Base-by-base conservation (phyloP, 2,888 invertebrate species). In the Caenorhabditis doughertyi region DNA sequence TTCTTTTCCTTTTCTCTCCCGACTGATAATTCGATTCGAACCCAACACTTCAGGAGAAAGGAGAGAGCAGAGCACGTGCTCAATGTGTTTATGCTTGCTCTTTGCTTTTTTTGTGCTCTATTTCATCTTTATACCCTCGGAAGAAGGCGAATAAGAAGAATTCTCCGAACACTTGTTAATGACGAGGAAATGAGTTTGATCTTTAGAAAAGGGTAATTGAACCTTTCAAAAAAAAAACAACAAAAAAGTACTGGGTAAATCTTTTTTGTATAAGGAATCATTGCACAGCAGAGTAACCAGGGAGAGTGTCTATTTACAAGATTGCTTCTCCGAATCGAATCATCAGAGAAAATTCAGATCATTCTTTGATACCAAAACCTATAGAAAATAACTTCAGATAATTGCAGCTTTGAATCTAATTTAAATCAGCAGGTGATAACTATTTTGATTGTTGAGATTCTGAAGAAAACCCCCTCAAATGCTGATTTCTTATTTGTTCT, bases 21-120 rank as follows among this genome's bases (percentile, higher is more conserved):
- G 39, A 58, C 77, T 77, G 77, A 77, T 77, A 77, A 77, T 77
- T 77, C 68, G 67, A 77, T 77, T 77, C 68, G 60, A 76, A 68
- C 77, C 68, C 68, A 67, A 68, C 65, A 39, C 65, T 29, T 67
- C 60, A 47, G 49, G 39, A 35, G 51, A 67, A 47, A 51, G 51
- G 29, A 51, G 51, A 35, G 73, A 53, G 60, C 53, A 55, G 29
- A 68, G 76, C 76, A 68, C 68, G 77, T 77, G 77, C 77, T 68
- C 60, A 29, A 68, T 68, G 60, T 68, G 68, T 77, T 77, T 68
- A 77, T 76, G n/a, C 73, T 53, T 77, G 77, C 68, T 77, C 77
- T 77, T 77, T 77, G 60, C 77, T 68, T 58, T 76, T 73, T 68
- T n/a, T n/a, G n/a, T 58, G 18, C 44, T 35, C 53, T 39, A 21